Base-by-base conservation (phyloP, 2,113 vertebrate species). In the Platichthys flesus region DNA sequence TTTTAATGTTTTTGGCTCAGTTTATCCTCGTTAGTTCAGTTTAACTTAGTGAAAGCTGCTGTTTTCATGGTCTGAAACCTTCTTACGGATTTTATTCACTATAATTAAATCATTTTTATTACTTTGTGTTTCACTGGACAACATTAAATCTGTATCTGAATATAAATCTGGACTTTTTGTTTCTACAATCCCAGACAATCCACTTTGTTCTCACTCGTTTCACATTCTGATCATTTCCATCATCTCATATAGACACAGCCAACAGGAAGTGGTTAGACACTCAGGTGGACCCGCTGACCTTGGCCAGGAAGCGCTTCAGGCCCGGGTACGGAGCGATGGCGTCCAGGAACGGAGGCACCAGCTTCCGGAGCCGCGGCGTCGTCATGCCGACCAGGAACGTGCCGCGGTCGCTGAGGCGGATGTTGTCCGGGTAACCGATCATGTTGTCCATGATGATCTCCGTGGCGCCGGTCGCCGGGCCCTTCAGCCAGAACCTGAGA, bases 391-490 rank as follows among this genome's bases (percentile, higher is more conserved):
- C 90, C 71, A 94, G 88, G 78, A 94, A 93, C 0, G 93, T 94
- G 2, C 90, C 83, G 1, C 45, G 89, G 71, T 88, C 86, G 55
- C 93, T 94, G 2, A 89, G 88, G 31, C 94, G 91, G 69, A 95
- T 93, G 89, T 94, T 95, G 90, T 94, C 93, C 0, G 94, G 94
- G 72, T 95, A 94, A 73, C 93, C 94, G 5, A 92, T 87, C 87
- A 94, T 86, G 86, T 94, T 95, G 87, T 91, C 91, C 69, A 91
- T 59, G 81, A 94, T 20, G 15, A 90, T 52, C 59, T 91, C 93
- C 74, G 84, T 93, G 62, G 77, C 86, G 1, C 92, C 94, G 0
- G 90, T 84, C 40, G 92, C 92, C 13, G 81, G 83, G 10, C 94
- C 93, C 26, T 88, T 92, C 47, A 94, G 69, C 93, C 94, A 94